Base-by-base conservation (phyloP, 2,888 invertebrate species). In the Adineta ricciae region DNA sequence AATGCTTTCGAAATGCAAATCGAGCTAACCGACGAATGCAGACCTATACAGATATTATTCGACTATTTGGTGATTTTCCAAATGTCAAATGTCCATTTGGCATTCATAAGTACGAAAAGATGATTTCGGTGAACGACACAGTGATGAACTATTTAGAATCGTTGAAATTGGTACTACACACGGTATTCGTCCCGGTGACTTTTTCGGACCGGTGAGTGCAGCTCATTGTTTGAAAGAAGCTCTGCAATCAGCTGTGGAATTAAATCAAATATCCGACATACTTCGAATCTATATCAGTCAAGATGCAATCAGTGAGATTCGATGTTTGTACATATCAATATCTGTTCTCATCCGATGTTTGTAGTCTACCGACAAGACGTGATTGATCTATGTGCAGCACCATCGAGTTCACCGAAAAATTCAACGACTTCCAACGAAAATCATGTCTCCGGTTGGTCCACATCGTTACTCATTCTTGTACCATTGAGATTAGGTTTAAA, bases 401-500 rank as follows among this genome's bases (percentile, higher is more conserved):
- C 78, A 78, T 78, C 41, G 0, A 41, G 11, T 41, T 41, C 41
- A 78, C 14, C 24, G 24, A 78, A 78, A 41, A n/a, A 24, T 8
- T 36, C 38, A 21, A 73, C 3, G 1, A 72, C 14, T 36, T 16
- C 11, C 4, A 78, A 11, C n/a, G 41, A 78, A 2, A 41, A 32
- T 11, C 14, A 32, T 64, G 19, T 11, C 1, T 2, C 32, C 19
- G 32, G 16, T 14, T 78, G 78, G 78, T 14, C 21, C 24, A 88
- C 88, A 84, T 87, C 90, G 32, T 92, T 96, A 24, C 93, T 96
- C 87, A 92, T 96, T 73, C 91, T 96, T 84, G 94, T 96, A 87
- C 96, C 96, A 86, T 93, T 96, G 19, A 93, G 96, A 88, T 92
- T 96, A 87, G 96, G 96, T n/a, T 93, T 94, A 36, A 95, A 95